These are phyloP conservation scores for Magallana gigas DNA, from an alignment of 1,140 invertebrate species.

Conservation along the genomic window DNA sequence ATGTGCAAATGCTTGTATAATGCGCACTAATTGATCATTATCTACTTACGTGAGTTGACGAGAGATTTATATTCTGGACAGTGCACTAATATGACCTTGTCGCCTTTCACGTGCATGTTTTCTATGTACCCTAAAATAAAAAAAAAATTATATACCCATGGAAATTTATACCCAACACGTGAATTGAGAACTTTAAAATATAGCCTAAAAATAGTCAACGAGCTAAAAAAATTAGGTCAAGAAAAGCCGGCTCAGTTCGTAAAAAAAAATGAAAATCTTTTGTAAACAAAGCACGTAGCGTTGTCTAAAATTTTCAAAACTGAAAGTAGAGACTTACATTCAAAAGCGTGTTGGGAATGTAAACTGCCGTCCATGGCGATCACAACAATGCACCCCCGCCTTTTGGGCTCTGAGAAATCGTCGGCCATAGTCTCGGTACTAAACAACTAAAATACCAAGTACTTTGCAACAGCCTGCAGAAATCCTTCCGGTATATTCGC, in stretches of 20 bases:
- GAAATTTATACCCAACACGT: not conserved
- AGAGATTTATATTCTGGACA: slow-evolving; percentile 43
- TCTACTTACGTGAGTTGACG: slow-evolving; percentile 48
- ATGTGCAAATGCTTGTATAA: no score
- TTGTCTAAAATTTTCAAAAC: not conserved
- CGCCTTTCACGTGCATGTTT: slow-evolving; percentile 42
- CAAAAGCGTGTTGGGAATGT: slow-evolving; percentile 44
- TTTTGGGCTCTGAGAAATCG: not conserved
- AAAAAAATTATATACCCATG: not conserved
- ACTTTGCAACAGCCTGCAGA: not conserved
- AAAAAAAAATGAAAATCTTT: not conserved
- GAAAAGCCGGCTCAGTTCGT: not conserved
- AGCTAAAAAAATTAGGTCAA: not conserved
- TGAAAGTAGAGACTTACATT: slow-evolving; percentile 37
- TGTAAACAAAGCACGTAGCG: no score
- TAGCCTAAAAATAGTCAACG: not conserved
- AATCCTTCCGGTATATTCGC: not conserved
- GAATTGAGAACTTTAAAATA: not conserved
- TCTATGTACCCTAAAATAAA: slow-evolving; percentile 48
- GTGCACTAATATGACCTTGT: slow-evolving; percentile 50
- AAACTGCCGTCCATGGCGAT: slow-evolving; percentile 51
- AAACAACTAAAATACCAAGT: not conserved
- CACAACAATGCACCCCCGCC: slow-evolving; percentile 14
- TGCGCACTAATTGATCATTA: no score
- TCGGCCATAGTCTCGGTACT: not conserved